Evolutionary conservation across 2,888 invertebrate genomes (phyloP), one percentile per base, ranked within the genome.

Genomic region (Petrophora chlorosata): DNA sequence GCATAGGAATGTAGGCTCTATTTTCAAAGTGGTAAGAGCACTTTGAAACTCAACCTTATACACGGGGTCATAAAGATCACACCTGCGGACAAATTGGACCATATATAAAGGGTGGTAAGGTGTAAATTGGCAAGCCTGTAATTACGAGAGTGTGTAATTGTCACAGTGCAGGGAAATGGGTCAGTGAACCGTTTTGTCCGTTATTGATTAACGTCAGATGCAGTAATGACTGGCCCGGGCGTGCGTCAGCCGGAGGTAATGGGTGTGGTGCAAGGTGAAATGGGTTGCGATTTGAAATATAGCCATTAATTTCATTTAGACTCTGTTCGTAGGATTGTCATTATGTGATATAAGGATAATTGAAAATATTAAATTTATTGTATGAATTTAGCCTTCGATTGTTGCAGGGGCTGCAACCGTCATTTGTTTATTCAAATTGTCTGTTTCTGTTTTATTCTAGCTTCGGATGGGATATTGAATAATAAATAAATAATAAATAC

Each of bases 201-300:
- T 72, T 84, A 85, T 84, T 83, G 85, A 85, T 83, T 83, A 75
- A 71, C 71, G 76, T 65, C 54, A 61, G 70, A 63, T 72, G 77
- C 77, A 71, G 74, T 78, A 76, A 76, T 74, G 71, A 73, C 73
- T 66, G 72, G 70, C 59, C 68, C 59, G 69, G 67, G 62, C 65
- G 71, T 76, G 76, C 75, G 73, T 79, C 76, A 73, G 58, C 42
- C 45, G 22, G 41, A 19, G 48, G n/a, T 3, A 8, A 8, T 22
- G 19, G 30, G 34, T 29, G 47, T 25, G 32, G 42, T 13, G 5
- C 30, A 36, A 36, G 13, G 4, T 14, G 13, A 4, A 9, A 8
- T 2, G 3, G 3, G 4, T 13, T 14, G 25, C 17, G 14, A 28
- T 3, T 10, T 13, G 26, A 23, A 9, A 22, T 7, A 5, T 22